phyloP scores from a whole-genome alignment of 1,140 invertebrate genomes.

The Pogonomyrmex californicus region DNA sequence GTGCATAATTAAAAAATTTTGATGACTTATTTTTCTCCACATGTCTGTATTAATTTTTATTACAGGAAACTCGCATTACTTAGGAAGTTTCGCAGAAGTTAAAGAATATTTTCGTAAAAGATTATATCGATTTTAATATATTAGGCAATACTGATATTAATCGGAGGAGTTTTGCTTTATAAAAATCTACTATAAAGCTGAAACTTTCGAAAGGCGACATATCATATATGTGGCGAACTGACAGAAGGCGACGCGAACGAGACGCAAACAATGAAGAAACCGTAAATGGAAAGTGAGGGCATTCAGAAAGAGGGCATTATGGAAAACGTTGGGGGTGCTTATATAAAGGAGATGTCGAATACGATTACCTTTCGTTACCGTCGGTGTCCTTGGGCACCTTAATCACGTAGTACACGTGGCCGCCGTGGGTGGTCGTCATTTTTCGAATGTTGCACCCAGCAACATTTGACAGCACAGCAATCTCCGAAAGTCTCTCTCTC shows the following conservation, averaged over 20 bases:
- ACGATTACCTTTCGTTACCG: slow-evolving; percentile 84
- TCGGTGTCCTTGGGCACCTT: slow-evolving; percentile 88
- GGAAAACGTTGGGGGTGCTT: background rate
- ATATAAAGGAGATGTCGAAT: slow-evolving; percentile 48
- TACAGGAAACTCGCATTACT: background rate
- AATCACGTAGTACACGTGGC: slow-evolving; percentile 89
- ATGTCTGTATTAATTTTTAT: background rate
- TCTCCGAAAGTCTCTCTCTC: background rate
- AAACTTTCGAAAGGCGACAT: background rate
- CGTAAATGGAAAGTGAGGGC: background rate
- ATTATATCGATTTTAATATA: background rate
- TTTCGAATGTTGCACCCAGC: slow-evolving; percentile 72
- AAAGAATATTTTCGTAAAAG: background rate
- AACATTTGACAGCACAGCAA: slow-evolving; percentile 55
- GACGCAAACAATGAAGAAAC: slow-evolving; percentile 8
- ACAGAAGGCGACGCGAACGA: background rate
- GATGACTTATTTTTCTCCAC: background rate
- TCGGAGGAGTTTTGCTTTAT: background rate
- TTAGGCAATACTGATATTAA: background rate
- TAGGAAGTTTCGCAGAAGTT: background rate
- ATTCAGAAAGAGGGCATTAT: background rate
- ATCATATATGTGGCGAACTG: background rate
- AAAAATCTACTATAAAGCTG: background rate
- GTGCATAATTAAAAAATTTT: too few relatives aligned
- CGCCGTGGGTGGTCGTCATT: slow-evolving; percentile 89